A percentile compares a stretch with the other conserved stretches of the same genome.
These are phyloP conservation scores for Emydoidea blandingii DNA, from an alignment of 2,797 vertebrate genomes.

Conservation along the genomic window DNA sequence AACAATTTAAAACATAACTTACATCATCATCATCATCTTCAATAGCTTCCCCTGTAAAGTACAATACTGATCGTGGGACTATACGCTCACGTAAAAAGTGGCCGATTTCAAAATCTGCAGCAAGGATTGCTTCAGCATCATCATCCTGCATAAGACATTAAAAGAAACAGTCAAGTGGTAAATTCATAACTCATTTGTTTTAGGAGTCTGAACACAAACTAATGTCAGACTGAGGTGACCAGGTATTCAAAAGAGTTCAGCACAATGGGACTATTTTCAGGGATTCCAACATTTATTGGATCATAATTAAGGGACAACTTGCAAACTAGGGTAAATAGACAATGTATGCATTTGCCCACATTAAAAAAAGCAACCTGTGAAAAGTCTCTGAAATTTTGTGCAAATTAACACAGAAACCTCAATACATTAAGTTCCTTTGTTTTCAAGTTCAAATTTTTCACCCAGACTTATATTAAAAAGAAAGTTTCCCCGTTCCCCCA, in stretches of 20 bases:
- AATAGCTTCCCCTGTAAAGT: conserved; percentile 99
- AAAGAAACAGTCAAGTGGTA: background rate
- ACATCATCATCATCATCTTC: conserved; percentile 99
- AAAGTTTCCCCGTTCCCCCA: background rate
- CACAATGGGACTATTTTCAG: background rate
- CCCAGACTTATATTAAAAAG: background rate
- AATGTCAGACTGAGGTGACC: background rate
- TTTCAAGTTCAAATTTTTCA: background rate
- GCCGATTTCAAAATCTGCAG: conserved; percentile 98
- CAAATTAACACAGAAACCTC: background rate
- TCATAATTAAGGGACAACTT: background rate
- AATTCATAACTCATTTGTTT: background rate
- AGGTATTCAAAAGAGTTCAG: background rate
- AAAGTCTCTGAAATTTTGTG: background rate
- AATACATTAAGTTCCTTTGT: background rate
- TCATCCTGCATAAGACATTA: conserved; percentile 87
- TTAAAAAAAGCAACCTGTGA: background rate
- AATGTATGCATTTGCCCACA: background rate
- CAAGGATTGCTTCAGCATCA: conserved; percentile 94
- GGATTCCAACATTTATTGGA: background rate
- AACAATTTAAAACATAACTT: conserved; percentile 74
- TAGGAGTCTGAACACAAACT: background rate
- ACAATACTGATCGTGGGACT: conserved; percentile 95
- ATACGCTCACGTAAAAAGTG: conserved; percentile 98
- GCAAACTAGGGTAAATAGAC: background rate